A percentile compares a stretch with the other conserved stretches of the same genome.
phyloP scores from a whole-genome alignment of 1,140 invertebrate species.

The Thereuonema tuberculata region DNA sequence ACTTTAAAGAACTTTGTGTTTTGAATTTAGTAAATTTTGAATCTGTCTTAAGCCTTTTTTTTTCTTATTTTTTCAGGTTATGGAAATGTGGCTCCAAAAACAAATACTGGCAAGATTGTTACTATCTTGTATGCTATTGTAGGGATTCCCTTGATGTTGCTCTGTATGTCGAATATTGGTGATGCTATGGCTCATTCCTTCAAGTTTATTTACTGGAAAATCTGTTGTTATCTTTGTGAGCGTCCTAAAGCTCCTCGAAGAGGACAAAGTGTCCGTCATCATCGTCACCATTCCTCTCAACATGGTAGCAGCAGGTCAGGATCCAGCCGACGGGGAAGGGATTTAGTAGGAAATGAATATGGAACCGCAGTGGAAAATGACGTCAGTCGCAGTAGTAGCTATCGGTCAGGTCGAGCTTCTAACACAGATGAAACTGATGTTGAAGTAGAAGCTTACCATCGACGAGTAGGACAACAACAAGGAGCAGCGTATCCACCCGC shows the following conservation, averaged over 20 bases:
- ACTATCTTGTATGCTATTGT: constrained; percentile 93
- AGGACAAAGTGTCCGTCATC: neutral
- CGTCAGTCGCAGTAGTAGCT: neutral
- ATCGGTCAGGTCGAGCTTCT: neutral
- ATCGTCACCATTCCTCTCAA: constrained; percentile 1
- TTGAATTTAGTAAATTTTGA: too few species aligned
- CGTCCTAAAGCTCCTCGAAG: neutral
- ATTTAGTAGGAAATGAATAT: neutral
- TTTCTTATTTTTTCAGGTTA: constrained; percentile 52
- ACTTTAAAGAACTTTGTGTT: too few species aligned
- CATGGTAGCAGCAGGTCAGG: too few species aligned
- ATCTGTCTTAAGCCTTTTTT: too few species aligned
- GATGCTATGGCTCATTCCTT: constrained; percentile 90
- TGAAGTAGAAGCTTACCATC: neutral
- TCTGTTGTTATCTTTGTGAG: constrained; percentile 73
- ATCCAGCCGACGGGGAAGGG: neutral
- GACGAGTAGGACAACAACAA: neutral
- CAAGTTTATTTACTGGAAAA: constrained; percentile 69
- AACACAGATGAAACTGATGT: neutral
- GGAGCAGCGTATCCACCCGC: neutral
- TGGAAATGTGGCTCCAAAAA: constrained; percentile 89
- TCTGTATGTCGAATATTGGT: constrained; percentile 90
- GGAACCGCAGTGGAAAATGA: neutral
- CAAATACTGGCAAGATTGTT: constrained; percentile 75
- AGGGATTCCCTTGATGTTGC: constrained; percentile 85